Conservation (phyloP, 2,797 vertebrate species). For the Acropternis orthonyx region DNA sequence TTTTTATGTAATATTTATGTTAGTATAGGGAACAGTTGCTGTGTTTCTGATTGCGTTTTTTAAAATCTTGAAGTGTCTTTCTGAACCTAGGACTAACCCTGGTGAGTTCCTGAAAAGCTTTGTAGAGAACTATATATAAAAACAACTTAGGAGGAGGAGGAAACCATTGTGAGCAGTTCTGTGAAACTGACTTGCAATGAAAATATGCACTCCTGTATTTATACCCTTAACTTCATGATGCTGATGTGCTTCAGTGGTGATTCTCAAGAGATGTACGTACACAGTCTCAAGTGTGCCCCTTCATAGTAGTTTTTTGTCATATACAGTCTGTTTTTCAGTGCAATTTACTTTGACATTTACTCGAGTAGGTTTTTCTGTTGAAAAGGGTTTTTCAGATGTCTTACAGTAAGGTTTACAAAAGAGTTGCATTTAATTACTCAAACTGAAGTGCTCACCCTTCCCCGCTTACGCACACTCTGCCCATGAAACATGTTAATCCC, state of each 20-base stretch:
- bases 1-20: neutral
- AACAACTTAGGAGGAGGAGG: neutral
- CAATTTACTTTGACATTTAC: neutral
- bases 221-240: neutral
- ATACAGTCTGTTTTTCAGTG: neutral
- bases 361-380: neutral
- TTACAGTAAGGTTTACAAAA: neutral
- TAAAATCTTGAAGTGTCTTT: neutral
- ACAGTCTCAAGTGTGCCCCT: neutral
- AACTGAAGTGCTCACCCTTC: neutral
- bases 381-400: neutral
- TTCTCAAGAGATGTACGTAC: neutral
- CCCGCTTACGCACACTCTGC: neutral
- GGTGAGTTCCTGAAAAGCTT: neutral
- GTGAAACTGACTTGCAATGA: neutral
- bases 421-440: neutral
- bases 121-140: neutral
- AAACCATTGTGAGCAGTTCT: neutral
- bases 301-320: neutral
- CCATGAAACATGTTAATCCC: constrained; percentile 36
- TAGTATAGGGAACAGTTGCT: neutral
- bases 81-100: neutral
- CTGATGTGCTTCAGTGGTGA: neutral
- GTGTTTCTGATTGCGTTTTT: neutral
- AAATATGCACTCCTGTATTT: neutral